These are phyloP conservation scores for Spodoptera littoralis DNA, from an alignment of 2,888 invertebrate genomes.

Conservation along the genomic window DNA sequence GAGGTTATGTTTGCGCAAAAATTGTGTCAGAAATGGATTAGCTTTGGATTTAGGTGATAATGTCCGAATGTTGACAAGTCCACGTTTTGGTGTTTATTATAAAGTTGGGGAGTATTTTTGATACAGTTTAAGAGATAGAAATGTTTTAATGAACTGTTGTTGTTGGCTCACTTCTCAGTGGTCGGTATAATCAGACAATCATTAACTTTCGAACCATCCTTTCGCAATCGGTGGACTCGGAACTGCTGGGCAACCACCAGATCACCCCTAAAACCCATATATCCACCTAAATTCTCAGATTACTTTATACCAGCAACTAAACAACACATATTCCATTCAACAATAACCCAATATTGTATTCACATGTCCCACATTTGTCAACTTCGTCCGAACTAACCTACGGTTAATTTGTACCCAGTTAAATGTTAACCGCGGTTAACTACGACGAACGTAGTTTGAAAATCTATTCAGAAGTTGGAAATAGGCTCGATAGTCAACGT, in stretches of 20 bases:
- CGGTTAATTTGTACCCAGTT: conserved; percentile 54
- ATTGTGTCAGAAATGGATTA: conserved; percentile 28
- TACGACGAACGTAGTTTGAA: conserved; percentile 55
- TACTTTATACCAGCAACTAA: background rate
- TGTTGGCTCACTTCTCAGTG: no score
- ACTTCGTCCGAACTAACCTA: conserved; percentile 32
- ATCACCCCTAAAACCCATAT: no score
- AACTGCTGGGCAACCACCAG: no score
- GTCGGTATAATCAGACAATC: no score
- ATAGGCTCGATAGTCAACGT: conserved; percentile 25
- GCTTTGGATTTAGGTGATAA: conserved; percentile 22
- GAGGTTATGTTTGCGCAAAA: conserved; percentile 11
- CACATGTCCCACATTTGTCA: conserved; percentile 16
- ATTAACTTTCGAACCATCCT: no score
- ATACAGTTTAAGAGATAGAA: no score
- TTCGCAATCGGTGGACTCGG: no score
- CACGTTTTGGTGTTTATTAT: background rate
- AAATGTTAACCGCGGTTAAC: conserved; percentile 55
- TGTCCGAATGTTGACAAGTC: background rate
- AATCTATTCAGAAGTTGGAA: conserved; percentile 54
- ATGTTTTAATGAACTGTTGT: no score
- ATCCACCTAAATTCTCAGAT: no score
- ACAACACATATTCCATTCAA: no score
- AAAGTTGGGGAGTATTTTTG: no score
- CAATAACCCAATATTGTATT: background rate